A percentile compares a stretch with the other conserved stretches of the same genome.
Evolutionary conservation across 1,140 invertebrate species (phyloP).

Genomic region (Macrobrachium nipponense): DNA sequence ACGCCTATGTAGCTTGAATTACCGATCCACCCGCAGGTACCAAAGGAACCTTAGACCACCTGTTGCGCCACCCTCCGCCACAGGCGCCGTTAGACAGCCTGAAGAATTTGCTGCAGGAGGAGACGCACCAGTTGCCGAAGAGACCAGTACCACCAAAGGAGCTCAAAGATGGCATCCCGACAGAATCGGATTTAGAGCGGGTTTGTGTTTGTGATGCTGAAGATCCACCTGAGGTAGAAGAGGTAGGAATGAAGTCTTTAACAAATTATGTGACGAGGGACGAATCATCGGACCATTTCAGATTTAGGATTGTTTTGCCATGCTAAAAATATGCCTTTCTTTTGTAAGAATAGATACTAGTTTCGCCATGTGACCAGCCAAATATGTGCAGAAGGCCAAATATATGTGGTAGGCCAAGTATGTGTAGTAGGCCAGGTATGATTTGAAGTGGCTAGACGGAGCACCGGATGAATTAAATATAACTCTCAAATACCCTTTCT

Average conservation of each 20-base stretch:
- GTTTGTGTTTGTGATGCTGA: neutral
- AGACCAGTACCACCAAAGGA: neutral
- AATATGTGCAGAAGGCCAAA: no score
- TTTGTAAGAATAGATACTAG: no score
- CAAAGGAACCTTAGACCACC: slow-evolving; percentile 62
- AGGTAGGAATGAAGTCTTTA: no score
- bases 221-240: no score
- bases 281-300: no score
- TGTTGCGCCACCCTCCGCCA: slow-evolving; percentile 50
- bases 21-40: slow-evolving; percentile 57
- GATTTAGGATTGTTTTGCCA: no score
- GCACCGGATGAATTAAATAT: no score
- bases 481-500: neutral
- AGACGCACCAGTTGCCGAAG: neutral
- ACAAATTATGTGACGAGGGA: no score
- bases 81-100: neutral
- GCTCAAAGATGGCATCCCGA: neutral
- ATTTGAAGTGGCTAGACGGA: no score
- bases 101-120: slow-evolving; percentile 7
- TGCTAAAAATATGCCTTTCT: no score
- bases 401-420: neutral
- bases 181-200: neutral
- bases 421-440: neutral
- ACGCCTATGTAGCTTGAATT: neutral
- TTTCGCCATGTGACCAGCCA: no score